These are phyloP conservation scores for Heliopora coerulea DNA, from an alignment of 92 coral and sea anemone genomes.

Conservation along the genomic window DNA sequence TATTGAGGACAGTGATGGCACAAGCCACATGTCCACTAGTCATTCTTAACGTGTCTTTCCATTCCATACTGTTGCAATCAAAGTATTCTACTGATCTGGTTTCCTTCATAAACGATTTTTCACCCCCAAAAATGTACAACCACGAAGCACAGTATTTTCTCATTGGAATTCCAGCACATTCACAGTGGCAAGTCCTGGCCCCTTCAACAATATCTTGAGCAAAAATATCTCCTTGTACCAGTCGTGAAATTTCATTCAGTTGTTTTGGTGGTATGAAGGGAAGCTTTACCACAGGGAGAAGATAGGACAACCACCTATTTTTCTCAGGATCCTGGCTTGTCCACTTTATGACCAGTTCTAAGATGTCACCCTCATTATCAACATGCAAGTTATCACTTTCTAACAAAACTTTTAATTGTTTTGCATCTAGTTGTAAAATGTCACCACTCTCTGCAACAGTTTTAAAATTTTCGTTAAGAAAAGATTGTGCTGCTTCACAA, in stretches of 20 bases:
- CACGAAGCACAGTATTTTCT: slow-evolving; percentile 76
- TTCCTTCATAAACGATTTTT: slow-evolving; percentile 97
- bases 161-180: slow-evolving; percentile 89
- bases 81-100: slow-evolving; percentile 79
- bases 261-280: slow-evolving; percentile 73
- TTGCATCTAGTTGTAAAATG: slow-evolving; percentile 61
- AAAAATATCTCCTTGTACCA: slow-evolving; percentile 66
- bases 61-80: slow-evolving; percentile 71
- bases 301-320: slow-evolving; percentile 63
- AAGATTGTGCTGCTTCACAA: slow-evolving; percentile 70
- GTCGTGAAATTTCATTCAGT: slow-evolving; percentile 64
- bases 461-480: slow-evolving; percentile 63
- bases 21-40: slow-evolving; percentile 85
- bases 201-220: slow-evolving; percentile 84
- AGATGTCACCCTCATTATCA: slow-evolving; percentile 62
- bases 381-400: slow-evolving; percentile 70
- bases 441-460: slow-evolving; percentile 77
- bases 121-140: slow-evolving; percentile 87
- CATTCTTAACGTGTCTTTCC: slow-evolving; percentile 73
- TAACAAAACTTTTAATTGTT: slow-evolving; percentile 65
- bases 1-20: slow-evolving; percentile 69
- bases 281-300: slow-evolving; percentile 72
- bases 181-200: slow-evolving; percentile 79
- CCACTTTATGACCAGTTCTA: slow-evolving; percentile 78
- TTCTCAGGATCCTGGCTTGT: slow-evolving; percentile 55